These are phyloP conservation scores for Semaprochilodus insignis DNA, from an alignment of 2,797 vertebrate genomes.

Conservation along the genomic window DNA sequence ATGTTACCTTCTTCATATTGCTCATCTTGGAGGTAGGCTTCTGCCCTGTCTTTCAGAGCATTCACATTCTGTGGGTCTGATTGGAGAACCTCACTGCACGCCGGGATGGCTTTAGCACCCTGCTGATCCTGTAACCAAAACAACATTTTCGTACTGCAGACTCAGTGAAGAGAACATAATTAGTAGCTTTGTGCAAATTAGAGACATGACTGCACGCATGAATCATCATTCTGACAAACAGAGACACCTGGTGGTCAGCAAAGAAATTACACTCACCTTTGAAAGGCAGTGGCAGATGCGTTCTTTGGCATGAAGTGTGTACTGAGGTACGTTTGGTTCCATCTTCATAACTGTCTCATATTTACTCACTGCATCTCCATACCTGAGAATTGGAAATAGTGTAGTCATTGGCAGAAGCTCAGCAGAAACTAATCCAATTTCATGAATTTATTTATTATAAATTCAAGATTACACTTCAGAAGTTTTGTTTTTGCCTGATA, in stretches of 20 bases:
- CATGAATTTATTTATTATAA: no score
- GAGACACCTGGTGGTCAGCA: conserved; percentile 19
- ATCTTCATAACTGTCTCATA: conserved; percentile 91
- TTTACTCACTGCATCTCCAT: conserved; percentile 89
- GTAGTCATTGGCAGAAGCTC: no score
- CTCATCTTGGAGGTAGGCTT: conserved; percentile 91
- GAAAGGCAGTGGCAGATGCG: conserved; percentile 93
- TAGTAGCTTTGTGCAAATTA: neutral
- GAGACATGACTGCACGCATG: neutral
- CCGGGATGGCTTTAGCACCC: conserved; percentile 81
- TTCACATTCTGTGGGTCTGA: conserved; percentile 86
- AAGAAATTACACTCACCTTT: conserved; percentile 77
- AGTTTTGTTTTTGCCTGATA: no score
- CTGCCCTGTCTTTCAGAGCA: conserved; percentile 90
- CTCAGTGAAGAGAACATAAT: neutral
- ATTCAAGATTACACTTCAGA: no score
- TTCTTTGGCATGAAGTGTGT: conserved; percentile 87
- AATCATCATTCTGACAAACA: neutral
- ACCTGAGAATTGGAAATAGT: conserved; percentile 75
- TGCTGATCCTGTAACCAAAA: conserved; percentile 81
- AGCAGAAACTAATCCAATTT: no score
- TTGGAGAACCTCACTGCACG: conserved; percentile 88
- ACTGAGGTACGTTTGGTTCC: conserved; percentile 85
- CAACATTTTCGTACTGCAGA: neutral
- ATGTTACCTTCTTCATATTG: conserved; percentile 93